Conservation (phyloP, 2,888 invertebrate species). For the Frankliniella fusca region DNA sequence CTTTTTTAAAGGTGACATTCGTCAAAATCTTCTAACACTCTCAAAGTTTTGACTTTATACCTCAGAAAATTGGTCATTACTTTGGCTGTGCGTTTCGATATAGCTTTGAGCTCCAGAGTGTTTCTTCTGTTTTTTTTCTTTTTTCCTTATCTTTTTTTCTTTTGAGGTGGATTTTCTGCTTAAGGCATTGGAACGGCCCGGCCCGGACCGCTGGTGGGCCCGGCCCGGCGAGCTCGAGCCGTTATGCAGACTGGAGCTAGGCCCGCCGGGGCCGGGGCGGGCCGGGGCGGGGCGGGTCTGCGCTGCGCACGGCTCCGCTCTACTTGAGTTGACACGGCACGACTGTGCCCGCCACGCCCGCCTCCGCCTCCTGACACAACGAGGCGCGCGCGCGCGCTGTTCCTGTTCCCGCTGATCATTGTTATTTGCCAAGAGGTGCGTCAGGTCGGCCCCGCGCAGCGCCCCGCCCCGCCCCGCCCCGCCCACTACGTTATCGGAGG, state of each 20-base stretch:
- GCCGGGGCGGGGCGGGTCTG: neutral
- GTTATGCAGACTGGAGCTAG: neutral
- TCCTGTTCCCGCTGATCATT: no score
- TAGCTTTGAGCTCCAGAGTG: neutral
- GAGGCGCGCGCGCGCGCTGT: no score
- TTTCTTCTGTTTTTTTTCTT: no score
- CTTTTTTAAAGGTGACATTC: no score
- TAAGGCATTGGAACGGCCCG: constrained; percentile 8
- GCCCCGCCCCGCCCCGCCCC: neutral
- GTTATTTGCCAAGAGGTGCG: neutral
- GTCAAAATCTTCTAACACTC: no score
- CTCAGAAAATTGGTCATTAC: no score
- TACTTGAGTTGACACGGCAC: constrained; percentile 1
- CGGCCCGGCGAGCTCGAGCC: neutral
- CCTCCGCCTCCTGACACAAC: no score
- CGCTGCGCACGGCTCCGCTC: neutral
- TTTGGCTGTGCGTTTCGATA: no score
- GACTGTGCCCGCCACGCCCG: no score
- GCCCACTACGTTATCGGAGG: neutral
- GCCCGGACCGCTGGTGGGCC: neutral
- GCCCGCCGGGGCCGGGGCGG: neutral
- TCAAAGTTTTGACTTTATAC: no score
- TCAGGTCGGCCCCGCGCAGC: neutral
- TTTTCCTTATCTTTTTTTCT: neutral
- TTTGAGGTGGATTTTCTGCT: neutral